Evolutionary conservation across 2,113 vertebrate species (phyloP).

Genomic region (Nanorana parkeri): DNA sequence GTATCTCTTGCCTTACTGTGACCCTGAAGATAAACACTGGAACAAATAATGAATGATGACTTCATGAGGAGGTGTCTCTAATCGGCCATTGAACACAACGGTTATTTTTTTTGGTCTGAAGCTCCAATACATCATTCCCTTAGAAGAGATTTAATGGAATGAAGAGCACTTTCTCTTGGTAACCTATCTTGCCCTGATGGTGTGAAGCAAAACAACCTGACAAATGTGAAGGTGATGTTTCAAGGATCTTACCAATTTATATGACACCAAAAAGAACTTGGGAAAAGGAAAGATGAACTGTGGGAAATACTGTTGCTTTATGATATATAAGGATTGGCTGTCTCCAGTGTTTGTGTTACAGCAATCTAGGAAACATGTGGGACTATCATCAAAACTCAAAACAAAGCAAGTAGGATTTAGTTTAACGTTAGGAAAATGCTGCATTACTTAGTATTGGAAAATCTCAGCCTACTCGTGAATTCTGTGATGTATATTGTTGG

Average conservation of each 20-base stretch:
- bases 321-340: neutral
- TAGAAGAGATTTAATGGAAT: conserved; percentile 8
- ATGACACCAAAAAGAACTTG: neutral
- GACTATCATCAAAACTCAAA: neutral
- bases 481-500: too few relatives aligned
- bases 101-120: conserved; percentile 49
- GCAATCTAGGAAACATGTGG: neutral
- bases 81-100: neutral
- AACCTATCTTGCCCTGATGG: conserved; percentile 37
- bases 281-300: neutral
- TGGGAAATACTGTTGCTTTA: neutral
- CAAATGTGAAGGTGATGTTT: conserved; percentile 37
- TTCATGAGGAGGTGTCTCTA: conserved; percentile 11
- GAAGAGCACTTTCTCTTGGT: neutral
- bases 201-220: conserved; percentile 49
- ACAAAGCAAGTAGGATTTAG: neutral
- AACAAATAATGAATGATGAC: neutral
- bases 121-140: neutral
- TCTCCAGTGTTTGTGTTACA: neutral
- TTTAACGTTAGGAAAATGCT: neutral
- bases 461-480: too few relatives aligned
- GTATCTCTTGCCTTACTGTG: neutral
- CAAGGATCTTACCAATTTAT: neutral
- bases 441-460: too few relatives aligned
- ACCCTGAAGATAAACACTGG: conserved; percentile 5